These are phyloP conservation scores for Cheilosia vernalis DNA, from an alignment of 2,888 invertebrate genomes.

Conservation along the genomic window DNA sequence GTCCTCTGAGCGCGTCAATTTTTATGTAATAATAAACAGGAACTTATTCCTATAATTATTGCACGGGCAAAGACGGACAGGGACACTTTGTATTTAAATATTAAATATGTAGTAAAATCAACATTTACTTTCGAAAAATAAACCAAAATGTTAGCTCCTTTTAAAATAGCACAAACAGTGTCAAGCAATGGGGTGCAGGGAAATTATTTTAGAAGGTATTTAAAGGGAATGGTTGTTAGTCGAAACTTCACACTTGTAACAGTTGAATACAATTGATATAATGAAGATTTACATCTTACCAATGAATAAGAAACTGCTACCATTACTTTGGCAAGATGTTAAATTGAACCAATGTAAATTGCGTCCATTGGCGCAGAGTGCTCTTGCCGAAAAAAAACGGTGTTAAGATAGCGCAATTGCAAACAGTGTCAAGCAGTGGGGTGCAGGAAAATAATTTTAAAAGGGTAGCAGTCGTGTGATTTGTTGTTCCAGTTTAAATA, in stretches of 20 bases:
- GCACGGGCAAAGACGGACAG: too few species aligned
- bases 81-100: too few species aligned
- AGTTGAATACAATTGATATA: slow-evolving; percentile 49
- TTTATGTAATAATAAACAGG: too few species aligned
- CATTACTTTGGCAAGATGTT: slow-evolving; percentile 47
- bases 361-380: slow-evolving; percentile 46
- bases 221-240: neutral
- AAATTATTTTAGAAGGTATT: neutral
- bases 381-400: slow-evolving; percentile 25
- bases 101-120: too few species aligned
- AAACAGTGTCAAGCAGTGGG: neutral
- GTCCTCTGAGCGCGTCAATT: too few species aligned
- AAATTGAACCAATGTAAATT: slow-evolving; percentile 39
- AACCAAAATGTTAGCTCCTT: too few species aligned
- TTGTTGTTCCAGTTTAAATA: slow-evolving; percentile 24
- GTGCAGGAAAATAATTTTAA: neutral
- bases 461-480: neutral
- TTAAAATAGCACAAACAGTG: neutral
- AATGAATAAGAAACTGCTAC: slow-evolving; percentile 58
- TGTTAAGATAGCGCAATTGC: neutral
- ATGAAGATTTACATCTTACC: slow-evolving; percentile 20
- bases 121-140: too few species aligned
- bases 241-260: slow-evolving; percentile 32
- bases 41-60: too few species aligned
- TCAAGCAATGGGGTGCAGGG: neutral